Evolutionary conservation across 2,888 invertebrate species (phyloP).

Genomic region (Sialis fuliginosa): DNA sequence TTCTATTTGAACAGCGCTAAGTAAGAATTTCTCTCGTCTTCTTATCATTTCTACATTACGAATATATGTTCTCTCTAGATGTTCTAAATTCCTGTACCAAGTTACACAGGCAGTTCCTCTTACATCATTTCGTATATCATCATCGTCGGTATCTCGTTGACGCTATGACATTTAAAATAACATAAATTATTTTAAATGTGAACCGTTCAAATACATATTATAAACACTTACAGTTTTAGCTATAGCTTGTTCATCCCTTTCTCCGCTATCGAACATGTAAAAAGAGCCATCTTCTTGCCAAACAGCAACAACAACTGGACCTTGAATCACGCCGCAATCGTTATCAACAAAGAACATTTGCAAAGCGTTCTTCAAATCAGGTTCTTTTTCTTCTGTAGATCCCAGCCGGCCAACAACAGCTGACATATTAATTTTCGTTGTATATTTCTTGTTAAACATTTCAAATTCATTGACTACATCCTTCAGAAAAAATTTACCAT

Average conservation of each 20-base stretch:
- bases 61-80: constrained; percentile 22
- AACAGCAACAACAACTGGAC: constrained; percentile 23
- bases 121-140: background rate
- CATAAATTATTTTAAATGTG: too few relatives aligned
- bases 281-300: constrained; percentile 24
- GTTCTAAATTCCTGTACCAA: constrained; percentile 20
- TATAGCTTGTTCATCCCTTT: constrained; percentile 20
- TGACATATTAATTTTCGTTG: constrained; percentile 17
- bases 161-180: constrained; percentile 1
- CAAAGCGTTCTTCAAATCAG: constrained; percentile 21
- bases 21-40: constrained; percentile 17
- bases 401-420: constrained; percentile 21
- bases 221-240: background rate
- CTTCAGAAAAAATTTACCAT: constrained; percentile 9
- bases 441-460: constrained; percentile 15
- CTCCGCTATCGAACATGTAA: constrained; percentile 28
- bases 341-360: constrained; percentile 20
- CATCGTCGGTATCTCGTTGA: background rate
- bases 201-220: too few relatives aligned
- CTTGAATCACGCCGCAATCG: constrained; percentile 22
- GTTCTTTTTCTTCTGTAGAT: constrained; percentile 16
- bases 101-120: constrained; percentile 23
- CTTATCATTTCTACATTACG: constrained; percentile 18
- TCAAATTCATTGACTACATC: constrained; percentile 14
- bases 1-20: constrained; percentile 20